phyloP scores from a whole-genome alignment of 2,113 vertebrate species.

The Actenoides hombroni region DNA sequence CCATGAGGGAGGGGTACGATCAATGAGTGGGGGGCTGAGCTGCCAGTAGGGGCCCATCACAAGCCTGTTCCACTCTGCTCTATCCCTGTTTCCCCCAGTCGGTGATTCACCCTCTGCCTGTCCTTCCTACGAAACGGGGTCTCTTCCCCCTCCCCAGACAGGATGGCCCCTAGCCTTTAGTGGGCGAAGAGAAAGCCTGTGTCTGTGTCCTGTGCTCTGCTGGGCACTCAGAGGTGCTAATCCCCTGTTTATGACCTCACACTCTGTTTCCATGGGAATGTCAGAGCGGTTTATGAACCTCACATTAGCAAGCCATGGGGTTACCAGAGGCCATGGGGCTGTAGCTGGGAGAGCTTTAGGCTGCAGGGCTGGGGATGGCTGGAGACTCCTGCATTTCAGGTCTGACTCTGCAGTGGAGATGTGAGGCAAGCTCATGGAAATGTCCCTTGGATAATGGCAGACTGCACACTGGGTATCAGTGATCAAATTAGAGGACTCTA shows the following conservation, averaged over 20 bases:
- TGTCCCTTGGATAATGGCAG: neutral
- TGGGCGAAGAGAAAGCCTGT: neutral
- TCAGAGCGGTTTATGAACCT: conserved; percentile 56
- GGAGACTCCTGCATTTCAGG: neutral
- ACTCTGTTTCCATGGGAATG: conserved; percentile 72
- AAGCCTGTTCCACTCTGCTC: neutral
- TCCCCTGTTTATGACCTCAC: conserved; percentile 73
- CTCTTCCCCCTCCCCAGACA: neutral
- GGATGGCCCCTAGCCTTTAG: conserved; percentile 11
- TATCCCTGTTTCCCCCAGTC: neutral
- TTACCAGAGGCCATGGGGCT: conserved; percentile 70
- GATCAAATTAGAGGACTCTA: neutral
- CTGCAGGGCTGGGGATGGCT: neutral
- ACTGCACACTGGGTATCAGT: neutral
- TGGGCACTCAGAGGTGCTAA: conserved; percentile 63
- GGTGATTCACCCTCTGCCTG: accelerated
- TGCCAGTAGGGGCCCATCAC: neutral
- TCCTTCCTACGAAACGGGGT: neutral
- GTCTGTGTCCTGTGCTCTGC: neutral
- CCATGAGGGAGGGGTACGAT: neutral
- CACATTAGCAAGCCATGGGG: conserved; percentile 42
- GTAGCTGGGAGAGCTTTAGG: conserved; percentile 43
- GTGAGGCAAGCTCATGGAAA: neutral
- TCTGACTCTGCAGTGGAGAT: neutral
- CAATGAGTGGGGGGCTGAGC: neutral